A percentile compares a stretch with the other conserved stretches of the same genome.
Evolutionary conservation across 2,113 vertebrate genomes (phyloP).

Genomic region (Climacteris rufus): DNA sequence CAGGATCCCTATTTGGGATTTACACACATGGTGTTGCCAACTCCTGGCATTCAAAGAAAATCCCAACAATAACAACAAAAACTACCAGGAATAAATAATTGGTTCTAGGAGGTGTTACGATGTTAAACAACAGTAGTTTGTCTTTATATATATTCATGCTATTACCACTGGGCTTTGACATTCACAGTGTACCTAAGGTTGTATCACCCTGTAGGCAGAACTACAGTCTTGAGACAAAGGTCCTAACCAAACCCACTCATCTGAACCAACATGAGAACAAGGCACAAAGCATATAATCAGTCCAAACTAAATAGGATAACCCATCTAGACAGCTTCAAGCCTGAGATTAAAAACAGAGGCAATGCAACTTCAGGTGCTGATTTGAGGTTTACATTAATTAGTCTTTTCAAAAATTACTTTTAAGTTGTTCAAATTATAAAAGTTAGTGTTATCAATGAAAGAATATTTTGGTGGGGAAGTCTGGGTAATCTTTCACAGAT

Average conservation of each 20-base stretch:
- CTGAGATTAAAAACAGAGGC: background rate
- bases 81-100: background rate
- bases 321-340: background rate
- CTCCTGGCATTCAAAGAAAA: background rate
- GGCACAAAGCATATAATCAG: background rate
- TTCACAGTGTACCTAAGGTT: background rate
- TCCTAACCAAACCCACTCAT: background rate
- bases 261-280: background rate
- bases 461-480: background rate
- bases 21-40: background rate
- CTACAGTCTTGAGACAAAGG: background rate
- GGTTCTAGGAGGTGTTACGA: background rate
- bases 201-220: background rate
- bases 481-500: background rate
- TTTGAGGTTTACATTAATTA: background rate
- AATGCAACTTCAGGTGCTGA: background rate
- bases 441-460: background rate
- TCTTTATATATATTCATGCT: background rate
- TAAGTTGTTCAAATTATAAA: background rate
- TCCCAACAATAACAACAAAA: background rate
- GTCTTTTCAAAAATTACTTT: background rate
- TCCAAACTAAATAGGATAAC: background rate
- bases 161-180: background rate
- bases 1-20: background rate
- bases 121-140: background rate